phyloP scores from a whole-genome alignment of 2,113 vertebrate species.

The Thunnus thynnus region DNA sequence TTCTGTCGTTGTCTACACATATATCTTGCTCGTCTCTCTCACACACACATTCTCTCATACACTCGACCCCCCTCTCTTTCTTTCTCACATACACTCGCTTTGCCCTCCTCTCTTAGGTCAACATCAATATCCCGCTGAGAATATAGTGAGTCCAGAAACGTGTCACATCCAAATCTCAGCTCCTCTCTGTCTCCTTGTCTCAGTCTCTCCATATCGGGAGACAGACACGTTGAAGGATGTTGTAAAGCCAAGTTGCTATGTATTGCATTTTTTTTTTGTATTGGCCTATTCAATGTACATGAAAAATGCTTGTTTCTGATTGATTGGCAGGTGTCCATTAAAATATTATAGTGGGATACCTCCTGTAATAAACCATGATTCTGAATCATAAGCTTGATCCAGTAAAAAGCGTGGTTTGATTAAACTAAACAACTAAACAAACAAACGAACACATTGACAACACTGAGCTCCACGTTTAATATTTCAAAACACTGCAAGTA shows the following conservation, averaged over 20 bases:
- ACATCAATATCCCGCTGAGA: conserved; percentile 1
- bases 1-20: conserved; percentile 16
- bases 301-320: neutral
- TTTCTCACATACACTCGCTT: neutral
- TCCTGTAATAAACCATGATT: neutral
- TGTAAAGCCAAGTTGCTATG: too few species aligned
- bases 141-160: conserved; percentile 3
- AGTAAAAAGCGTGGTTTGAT: neutral
- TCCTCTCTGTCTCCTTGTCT: neutral
- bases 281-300: too few species aligned
- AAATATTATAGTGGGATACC: neutral
- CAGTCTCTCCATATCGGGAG: neutral
- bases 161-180: neutral
- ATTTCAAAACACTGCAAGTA: too few species aligned
- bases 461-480: too few species aligned
- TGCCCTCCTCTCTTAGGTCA: neutral
- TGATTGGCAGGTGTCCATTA: neutral
- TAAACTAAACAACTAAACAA: too few species aligned
- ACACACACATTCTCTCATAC: neutral
- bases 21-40: neutral
- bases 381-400: too few species aligned
- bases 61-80: neutral
- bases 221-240: too few species aligned
- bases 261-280: too few species aligned
- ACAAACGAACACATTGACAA: too few species aligned